Conservation (phyloP, 2,797 vertebrate genomes). For the Oceanodroma leucorhoa region DNA sequence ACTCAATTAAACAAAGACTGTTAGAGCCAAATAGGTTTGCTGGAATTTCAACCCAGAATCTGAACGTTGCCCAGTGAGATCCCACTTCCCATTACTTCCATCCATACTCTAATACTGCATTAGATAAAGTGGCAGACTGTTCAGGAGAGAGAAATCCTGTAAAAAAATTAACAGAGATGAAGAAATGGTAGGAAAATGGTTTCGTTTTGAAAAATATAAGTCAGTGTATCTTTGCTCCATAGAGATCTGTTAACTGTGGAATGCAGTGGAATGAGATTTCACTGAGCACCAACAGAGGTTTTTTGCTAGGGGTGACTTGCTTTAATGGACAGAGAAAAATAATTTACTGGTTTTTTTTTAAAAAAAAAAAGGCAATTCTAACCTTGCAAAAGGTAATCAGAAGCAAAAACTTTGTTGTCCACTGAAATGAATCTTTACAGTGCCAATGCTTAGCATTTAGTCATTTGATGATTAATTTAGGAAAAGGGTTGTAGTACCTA, state of each 20-base stretch:
- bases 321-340: background rate
- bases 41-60: background rate
- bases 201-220: background rate
- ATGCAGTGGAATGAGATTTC: background rate
- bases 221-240: background rate
- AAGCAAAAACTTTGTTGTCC: background rate
- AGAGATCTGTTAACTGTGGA: background rate
- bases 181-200: background rate
- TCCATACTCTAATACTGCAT: background rate
- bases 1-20: background rate
- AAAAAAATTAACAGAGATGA: background rate
- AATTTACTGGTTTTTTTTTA: background rate
- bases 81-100: background rate
- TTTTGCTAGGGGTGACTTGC: background rate
- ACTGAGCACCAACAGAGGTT: background rate
- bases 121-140: background rate
- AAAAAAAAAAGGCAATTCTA: background rate
- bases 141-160: background rate
- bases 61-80: background rate
- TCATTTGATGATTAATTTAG: background rate
- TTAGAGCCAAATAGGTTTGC: background rate
- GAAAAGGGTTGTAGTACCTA: background rate
- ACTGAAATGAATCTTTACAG: background rate
- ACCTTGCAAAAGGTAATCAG: background rate
- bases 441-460: background rate